phyloP scores from a whole-genome alignment of 53 echinoderm and acorn worm species.

The Crossaster papposus region DNA sequence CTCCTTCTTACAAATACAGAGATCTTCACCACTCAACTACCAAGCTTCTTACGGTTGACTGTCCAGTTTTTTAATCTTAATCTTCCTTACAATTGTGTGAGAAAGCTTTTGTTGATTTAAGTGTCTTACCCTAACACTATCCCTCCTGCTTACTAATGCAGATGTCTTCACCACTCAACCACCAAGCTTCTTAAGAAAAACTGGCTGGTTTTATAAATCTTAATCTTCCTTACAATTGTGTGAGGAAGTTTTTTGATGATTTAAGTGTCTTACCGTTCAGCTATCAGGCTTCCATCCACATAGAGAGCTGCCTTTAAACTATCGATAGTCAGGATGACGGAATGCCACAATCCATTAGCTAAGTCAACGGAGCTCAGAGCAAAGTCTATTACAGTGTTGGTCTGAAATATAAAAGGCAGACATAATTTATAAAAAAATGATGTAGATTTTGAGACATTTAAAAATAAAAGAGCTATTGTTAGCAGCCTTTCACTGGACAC shows the following conservation, averaged over 20 bases:
- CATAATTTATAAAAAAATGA: no score
- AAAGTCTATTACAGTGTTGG: conserved; percentile 69
- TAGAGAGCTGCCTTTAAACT: conserved; percentile 51
- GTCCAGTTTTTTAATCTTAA: background rate
- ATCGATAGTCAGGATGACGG: conserved; percentile 73
- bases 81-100: background rate
- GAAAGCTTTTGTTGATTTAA: background rate
- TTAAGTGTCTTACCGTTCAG: conserved; percentile 35
- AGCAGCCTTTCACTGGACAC: no score
- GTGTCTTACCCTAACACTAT: no score
- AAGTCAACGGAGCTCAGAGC: conserved; percentile 56
- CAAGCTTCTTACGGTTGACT: no score
- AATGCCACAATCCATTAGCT: conserved; percentile 79
- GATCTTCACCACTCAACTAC: no score
- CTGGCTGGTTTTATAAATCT: background rate
- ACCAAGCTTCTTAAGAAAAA: background rate
- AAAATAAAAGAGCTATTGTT: no score
- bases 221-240: background rate
- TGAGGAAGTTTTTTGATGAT: background rate
- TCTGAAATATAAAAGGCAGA: conserved; percentile 54
- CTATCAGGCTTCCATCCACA: conserved; percentile 71
- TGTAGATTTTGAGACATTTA: no score
- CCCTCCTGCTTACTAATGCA: no score
- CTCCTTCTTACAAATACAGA: no score
- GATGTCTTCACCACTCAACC: no score